phyloP scores from a whole-genome alignment of 2,888 invertebrate genomes.

The Neoscelio sp. region DNA sequence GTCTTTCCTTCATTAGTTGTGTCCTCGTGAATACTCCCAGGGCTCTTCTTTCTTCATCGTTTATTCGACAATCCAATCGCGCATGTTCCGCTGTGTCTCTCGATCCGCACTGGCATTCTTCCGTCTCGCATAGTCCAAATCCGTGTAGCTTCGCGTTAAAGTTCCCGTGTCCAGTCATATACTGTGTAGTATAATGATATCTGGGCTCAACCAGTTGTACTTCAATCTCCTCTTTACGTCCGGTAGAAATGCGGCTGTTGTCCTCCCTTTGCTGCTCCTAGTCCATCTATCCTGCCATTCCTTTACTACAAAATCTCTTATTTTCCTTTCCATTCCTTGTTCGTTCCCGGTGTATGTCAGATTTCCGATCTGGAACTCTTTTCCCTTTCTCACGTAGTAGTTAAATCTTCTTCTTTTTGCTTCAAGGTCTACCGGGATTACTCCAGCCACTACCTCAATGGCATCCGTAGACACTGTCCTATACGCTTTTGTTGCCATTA shows the following conservation, averaged over 20 bases:
- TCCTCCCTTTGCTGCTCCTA: slow-evolving; percentile 5
- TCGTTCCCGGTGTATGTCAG: no score
- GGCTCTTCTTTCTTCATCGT: slow-evolving; percentile 5
- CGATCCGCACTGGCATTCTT: not conserved
- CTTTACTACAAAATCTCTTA: no score
- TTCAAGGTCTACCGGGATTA: no score
- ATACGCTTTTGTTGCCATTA: no score
- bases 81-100: slow-evolving; percentile 14
- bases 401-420: no score
- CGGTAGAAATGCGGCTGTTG: slow-evolving; percentile 9
- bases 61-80: not conserved
- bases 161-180: slow-evolving; percentile 15
- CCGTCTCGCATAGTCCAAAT: not conserved
- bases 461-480: no score
- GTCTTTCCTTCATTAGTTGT: no score
- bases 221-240: not conserved
- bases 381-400: no score
- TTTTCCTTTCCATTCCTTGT: no score
- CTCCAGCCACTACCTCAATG: no score
- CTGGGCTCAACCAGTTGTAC: not conserved
- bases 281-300: slow-evolving; percentile 30
- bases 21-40: no score
- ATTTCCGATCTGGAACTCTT: no score
- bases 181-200: slow-evolving; percentile 3
- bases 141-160: not conserved